phyloP scores from a whole-genome alignment of 2,797 vertebrate genomes.

The Rhinella marina region DNA sequence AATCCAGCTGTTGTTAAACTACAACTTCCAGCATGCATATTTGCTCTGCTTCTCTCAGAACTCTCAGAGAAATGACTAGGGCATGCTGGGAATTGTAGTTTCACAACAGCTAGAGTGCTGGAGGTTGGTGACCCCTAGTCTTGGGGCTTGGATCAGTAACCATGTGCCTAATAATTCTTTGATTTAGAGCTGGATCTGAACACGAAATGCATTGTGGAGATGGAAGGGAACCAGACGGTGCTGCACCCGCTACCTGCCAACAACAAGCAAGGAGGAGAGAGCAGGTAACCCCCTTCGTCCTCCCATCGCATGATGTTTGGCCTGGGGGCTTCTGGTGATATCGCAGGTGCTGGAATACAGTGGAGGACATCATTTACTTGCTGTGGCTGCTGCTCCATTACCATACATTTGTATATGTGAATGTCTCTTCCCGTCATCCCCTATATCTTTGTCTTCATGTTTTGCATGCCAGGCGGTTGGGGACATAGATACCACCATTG shows the following conservation, averaged over 20 bases:
- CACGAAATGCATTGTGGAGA: conserved; percentile 97
- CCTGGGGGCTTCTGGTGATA: not conserved
- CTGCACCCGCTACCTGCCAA: conserved; percentile 89
- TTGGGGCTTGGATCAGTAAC: conserved; percentile 30
- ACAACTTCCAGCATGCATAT: too few relatives aligned
- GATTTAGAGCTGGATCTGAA: conserved; percentile 91
- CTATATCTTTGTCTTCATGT: not conserved
- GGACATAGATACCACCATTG: not conserved
- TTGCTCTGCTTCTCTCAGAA: too few relatives aligned
- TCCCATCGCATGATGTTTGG: not conserved
- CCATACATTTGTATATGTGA: not conserved
- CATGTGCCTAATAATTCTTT: conserved; percentile 44
- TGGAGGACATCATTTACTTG: not conserved
- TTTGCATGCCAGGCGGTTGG: not conserved
- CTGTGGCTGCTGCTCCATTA: not conserved
- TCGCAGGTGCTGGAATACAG: not conserved
- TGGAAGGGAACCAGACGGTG: conserved; percentile 96
- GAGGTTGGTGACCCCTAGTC: too few relatives aligned
- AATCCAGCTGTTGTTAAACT: too few relatives aligned
- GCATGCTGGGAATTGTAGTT: too few relatives aligned
- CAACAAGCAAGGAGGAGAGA: conserved; percentile 89
- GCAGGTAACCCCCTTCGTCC: conserved; percentile 80
- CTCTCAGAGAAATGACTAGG: too few relatives aligned
- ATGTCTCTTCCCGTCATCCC: too few relatives aligned
- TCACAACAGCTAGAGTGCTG: too few relatives aligned